These are phyloP conservation scores for Pygathrix nemaeus DNA, from an alignment of 2,113 vertebrate genomes.

Conservation along the genomic window DNA sequence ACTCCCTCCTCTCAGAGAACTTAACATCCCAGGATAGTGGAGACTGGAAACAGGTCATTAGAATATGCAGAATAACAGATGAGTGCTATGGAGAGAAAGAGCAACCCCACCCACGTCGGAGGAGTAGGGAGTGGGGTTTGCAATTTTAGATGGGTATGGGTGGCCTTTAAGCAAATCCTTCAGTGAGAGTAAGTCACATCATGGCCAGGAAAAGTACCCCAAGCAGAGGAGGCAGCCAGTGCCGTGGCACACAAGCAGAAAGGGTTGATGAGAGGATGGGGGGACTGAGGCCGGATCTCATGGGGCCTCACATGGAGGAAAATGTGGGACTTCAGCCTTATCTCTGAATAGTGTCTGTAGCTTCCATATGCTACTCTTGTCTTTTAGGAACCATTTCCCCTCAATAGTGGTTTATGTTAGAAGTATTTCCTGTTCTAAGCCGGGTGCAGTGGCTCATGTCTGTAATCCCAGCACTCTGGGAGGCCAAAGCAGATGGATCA, in stretches of 20 bases:
- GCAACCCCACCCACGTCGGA: accelerated
- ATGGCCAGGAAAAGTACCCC: accelerated
- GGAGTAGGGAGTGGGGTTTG: accelerated
- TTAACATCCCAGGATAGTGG: not conserved
- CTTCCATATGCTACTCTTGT: not conserved
- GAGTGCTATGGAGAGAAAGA: not conserved
- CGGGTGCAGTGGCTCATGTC: too few relatives aligned
- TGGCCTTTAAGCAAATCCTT: not conserved
- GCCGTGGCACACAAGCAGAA: accelerated
- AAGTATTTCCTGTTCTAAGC: not conserved
- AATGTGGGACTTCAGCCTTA: not conserved
- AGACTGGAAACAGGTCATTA: not conserved
- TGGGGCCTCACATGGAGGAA: not conserved
- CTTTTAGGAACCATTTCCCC: not conserved
- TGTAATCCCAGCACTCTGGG: too few relatives aligned
- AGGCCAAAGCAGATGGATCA: too few relatives aligned
- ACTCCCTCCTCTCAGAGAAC: not conserved
- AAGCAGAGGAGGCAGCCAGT: not conserved
- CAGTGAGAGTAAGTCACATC: not conserved
- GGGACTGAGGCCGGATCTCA: not conserved
- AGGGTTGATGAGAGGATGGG: not conserved
- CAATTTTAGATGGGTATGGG: accelerated
- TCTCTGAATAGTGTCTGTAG: not conserved
- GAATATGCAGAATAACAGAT: not conserved
- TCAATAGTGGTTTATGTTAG: not conserved